Evolutionary conservation across 2,888 invertebrate species (phyloP).

Genomic region (Sinelater perroti): DNA sequence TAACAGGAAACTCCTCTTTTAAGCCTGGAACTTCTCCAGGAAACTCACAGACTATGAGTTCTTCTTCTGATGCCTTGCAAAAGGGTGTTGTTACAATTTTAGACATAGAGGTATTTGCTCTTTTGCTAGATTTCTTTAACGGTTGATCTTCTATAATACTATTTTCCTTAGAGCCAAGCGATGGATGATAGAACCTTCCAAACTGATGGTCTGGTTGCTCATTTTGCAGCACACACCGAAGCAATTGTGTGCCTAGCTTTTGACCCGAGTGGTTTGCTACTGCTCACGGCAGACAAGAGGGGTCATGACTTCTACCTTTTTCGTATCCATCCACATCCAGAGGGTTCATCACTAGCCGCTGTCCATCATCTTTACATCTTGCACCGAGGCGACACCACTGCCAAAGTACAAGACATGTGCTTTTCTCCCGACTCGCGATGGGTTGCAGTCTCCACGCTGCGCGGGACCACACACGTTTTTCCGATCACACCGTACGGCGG

Average conservation of each 20-base stretch:
- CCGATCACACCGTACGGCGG: conserved; percentile 97
- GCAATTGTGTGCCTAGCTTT: conserved; percentile 90
- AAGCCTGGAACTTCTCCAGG: conserved; percentile 56
- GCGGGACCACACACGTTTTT: conserved; percentile 98
- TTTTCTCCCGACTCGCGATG: conserved; percentile 95
- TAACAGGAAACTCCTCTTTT: conserved; percentile 73
- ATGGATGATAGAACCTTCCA: conserved; percentile 54
- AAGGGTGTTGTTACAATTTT: conserved; percentile 90
- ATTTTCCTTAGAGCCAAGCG: conserved; percentile 16
- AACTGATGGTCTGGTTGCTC: conserved; percentile 81
- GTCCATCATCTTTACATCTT: conserved; percentile 95
- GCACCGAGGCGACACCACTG: conserved; percentile 95
- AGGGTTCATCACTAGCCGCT: conserved; percentile 84
- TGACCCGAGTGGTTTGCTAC: conserved; percentile 87
- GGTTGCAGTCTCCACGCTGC: conserved; percentile 93
- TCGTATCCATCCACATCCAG: conserved; percentile 87
- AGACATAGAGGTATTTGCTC: conserved; percentile 70
- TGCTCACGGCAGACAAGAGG: conserved; percentile 89
- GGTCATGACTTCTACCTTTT: conserved; percentile 98
- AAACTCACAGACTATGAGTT: conserved; percentile 49
- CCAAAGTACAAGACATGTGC: conserved; percentile 91
- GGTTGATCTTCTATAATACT: background rate
- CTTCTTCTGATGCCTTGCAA: conserved; percentile 68
- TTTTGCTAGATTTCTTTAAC: background rate
- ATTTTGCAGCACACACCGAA: conserved; percentile 88